Percentiles rank a stretch among this genome's conserved stretches.
Conservation (phyloP, 1,140 invertebrate species). For the Coelopa frigida region DNA sequence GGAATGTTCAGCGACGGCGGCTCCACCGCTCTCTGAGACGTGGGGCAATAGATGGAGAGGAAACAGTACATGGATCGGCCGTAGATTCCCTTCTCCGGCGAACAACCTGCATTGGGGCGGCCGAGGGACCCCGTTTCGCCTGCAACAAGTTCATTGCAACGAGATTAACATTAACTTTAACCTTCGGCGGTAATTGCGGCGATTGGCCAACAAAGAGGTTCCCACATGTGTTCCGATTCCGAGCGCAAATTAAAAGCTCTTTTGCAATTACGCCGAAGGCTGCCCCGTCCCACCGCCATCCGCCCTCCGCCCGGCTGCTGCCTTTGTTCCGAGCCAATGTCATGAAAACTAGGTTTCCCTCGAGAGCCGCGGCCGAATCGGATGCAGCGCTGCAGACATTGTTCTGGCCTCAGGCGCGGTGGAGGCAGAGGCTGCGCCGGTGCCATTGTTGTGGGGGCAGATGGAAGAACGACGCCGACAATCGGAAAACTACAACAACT, state of each 20-base stretch:
- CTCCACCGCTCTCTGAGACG: too few species aligned
- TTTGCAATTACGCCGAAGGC: background rate
- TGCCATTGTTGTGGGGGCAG: conserved; percentile 7
- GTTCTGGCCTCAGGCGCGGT: background rate
- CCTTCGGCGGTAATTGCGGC: conserved; percentile 10
- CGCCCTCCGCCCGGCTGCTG: too few species aligned
- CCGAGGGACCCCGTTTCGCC: too few species aligned
- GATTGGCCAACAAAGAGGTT: conserved; percentile 5
- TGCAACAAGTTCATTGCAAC: conserved; percentile 17
- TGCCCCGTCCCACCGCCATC: background rate
- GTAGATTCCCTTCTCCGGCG: too few species aligned
- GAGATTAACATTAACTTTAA: conserved; percentile 17
- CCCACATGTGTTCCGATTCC: conserved; percentile 16
- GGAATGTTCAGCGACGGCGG: too few species aligned
- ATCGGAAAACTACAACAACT: conserved; percentile 1
- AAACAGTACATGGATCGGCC: too few species aligned
- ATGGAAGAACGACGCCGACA: conserved; percentile 4
- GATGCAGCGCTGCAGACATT: conserved; percentile 1
- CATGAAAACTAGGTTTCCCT: conserved; percentile 13
- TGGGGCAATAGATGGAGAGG: too few species aligned
- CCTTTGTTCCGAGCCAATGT: conserved; percentile 17
- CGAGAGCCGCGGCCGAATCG: background rate
- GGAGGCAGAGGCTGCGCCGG: background rate
- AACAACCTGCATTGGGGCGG: too few species aligned
- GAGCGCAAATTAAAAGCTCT: conserved; percentile 14